A percentile compares a stretch with the other conserved stretches of the same genome.
These are phyloP conservation scores for Lynx canadensis DNA, from an alignment of 2,113 vertebrate genomes.

Conservation along the genomic window DNA sequence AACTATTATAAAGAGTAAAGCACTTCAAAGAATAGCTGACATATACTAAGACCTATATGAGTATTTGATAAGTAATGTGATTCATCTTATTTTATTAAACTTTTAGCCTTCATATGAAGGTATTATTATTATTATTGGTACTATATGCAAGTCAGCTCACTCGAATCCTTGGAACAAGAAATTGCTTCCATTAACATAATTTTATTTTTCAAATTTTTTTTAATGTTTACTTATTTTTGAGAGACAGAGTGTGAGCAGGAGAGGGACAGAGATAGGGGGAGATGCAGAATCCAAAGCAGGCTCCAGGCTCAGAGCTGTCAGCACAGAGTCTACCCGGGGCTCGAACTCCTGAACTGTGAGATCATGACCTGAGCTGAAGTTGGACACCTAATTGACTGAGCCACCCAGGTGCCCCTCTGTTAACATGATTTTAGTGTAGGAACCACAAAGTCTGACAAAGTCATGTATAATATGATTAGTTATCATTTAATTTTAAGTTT, in stretches of 20 bases:
- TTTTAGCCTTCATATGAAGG: not conserved
- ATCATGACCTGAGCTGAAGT: no score
- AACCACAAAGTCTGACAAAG: not conserved
- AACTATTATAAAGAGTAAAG: not conserved
- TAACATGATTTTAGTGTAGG: not conserved
- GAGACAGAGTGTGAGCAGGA: no score
- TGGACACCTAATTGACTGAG: no score
- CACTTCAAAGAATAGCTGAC: not conserved
- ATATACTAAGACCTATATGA: not conserved
- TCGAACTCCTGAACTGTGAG: no score
- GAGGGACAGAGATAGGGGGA: no score
- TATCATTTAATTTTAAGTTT: not conserved
- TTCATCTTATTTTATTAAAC: not conserved
- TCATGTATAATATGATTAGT: not conserved
- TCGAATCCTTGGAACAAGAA: not conserved
- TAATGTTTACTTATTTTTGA: no score
- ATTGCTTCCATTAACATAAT: not conserved
- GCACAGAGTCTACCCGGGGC: no score
- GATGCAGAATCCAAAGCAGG: no score
- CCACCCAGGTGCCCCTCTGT: not conserved
- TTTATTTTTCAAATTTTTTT: not conserved
- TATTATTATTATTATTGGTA: not conserved
- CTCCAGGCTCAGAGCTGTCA: no score
- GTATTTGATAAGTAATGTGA: not conserved
- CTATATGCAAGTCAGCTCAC: not conserved